Base-by-base conservation (phyloP, 2,113 vertebrate genomes). In the Pica pica region DNA sequence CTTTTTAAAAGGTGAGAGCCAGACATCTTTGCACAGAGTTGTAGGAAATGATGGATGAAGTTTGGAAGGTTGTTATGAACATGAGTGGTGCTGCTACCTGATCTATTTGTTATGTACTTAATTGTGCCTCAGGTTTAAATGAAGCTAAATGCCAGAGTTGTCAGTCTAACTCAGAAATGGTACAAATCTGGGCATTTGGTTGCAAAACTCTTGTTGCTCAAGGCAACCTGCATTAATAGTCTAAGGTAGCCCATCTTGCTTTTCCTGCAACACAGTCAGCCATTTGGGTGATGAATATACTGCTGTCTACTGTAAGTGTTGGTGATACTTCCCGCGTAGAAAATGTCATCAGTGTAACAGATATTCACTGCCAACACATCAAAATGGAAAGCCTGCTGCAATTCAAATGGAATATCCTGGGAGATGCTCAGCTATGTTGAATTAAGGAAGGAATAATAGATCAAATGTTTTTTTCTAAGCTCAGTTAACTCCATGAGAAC, bases 361-460 rank as follows among this genome's bases (percentile, higher is more conserved):
- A 90, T 91, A 91, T 20, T 73, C 77, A 44, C 74, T 71, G 74
- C 57, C 75, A 90, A 83, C 86, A 78, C 41, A 68, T 11, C 65
- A 64, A 94, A 90, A 92, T 82, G 74, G 83, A 94, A 94, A 89
- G 74, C 60, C 67, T 91, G 57, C 49, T 89, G 84, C 91, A 95
- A 82, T 89, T 53, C 26, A 3, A 57, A 91, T 42, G 89, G 78
- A 76, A 94, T 85, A 87, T 76, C 80, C 77, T 79, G 70, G 74
- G 67, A 91, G 50, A 75, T 85, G 85, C 87, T 93, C 65, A 84
- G 74, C 78, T 83, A 67, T 81, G 83, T 55, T 87, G 83, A 92
- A 90, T 87, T 83, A 88, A 86, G 68, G 83, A 83, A 91, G 83
- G 83, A 92, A 93, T 74, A 95, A 91, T 75, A 95, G 86, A 93